Conservation (phyloP, 2,113 vertebrate species). For the Agapornis roseicollis region DNA sequence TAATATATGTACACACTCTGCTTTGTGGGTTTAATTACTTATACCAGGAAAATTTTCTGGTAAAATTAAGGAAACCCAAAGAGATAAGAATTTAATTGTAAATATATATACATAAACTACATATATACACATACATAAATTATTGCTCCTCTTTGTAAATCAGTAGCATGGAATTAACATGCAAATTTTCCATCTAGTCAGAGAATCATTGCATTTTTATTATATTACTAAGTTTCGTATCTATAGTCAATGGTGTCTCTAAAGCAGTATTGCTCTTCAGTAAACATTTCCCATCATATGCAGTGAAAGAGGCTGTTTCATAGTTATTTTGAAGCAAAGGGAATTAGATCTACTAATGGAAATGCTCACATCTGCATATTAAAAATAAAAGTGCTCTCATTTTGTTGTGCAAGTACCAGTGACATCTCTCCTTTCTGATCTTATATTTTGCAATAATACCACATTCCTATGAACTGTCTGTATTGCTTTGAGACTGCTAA, state of each 20-base stretch:
- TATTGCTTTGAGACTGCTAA: background rate
- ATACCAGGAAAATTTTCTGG: background rate
- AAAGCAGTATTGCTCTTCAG: background rate
- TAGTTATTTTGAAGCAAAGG: background rate
- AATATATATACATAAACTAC: background rate
- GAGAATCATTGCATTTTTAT: background rate
- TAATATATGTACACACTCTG: background rate
- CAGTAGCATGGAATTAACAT: background rate
- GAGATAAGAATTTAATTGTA: background rate
- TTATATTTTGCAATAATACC: background rate
- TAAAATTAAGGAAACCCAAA: background rate
- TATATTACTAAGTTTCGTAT: background rate
- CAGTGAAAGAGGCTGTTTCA: background rate
- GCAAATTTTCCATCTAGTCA: background rate
- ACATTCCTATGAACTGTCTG: rapidly evolving
- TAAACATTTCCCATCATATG: background rate
- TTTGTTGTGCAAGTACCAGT: background rate
- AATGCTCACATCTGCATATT: background rate
- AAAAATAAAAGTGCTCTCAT: background rate
- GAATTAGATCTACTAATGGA: background rate
- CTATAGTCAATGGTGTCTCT: background rate
- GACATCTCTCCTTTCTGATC: background rate
- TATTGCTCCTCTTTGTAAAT: background rate
- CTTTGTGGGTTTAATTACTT: background rate
- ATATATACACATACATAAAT: background rate